Base-by-base conservation (phyloP, 2,888 invertebrate genomes). In the Mantis religiosa region DNA sequence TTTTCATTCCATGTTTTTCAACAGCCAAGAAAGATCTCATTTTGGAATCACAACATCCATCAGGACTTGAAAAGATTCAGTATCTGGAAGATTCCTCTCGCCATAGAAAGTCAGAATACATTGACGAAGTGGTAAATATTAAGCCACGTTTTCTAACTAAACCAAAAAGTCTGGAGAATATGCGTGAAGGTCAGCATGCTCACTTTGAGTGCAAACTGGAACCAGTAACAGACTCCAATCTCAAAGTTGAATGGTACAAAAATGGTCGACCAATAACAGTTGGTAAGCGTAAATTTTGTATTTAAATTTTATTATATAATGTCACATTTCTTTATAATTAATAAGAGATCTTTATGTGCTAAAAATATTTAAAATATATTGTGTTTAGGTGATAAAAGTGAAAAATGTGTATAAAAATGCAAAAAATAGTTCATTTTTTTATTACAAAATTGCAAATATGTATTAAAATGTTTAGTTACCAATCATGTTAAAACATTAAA, bases 171-270 rank as follows among this genome's bases (percentile, higher is more conserved):
- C 95, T 97, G 91, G 97, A 96, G 91, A 97, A 97, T 91, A 96
- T 98, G 91, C 95, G 95, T 88, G 98, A 99, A 94, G 97, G 98
- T 84, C 96, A 97, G 91, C 98, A 98, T 92, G 98, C 99, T 85
- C 99, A 99, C 93, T 99, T 99, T 93, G 99, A 99, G 94, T 98
- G 98, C 93, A 98, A 99, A 93, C 95, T 99, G 81, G 98, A 98
- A 93, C 99, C 99, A 81, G 98, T 99, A 14, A 98, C 98, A 9
- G 99, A 99, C 94, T 96, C 99, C 0, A 98, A 98, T 92, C 95
- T 99, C 91, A 98, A 97, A 93, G 98, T 99, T 6, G 99, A 99
- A 93, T 99, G 99, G 99, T 98, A 95, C 92, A 98, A 98, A 92
- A 98, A 99, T 93, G 98, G 98, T 84, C 96, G 97, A 91, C 98